Base-by-base conservation (phyloP, 2,797 vertebrate genomes). In the Acanthurus lineatus region DNA sequence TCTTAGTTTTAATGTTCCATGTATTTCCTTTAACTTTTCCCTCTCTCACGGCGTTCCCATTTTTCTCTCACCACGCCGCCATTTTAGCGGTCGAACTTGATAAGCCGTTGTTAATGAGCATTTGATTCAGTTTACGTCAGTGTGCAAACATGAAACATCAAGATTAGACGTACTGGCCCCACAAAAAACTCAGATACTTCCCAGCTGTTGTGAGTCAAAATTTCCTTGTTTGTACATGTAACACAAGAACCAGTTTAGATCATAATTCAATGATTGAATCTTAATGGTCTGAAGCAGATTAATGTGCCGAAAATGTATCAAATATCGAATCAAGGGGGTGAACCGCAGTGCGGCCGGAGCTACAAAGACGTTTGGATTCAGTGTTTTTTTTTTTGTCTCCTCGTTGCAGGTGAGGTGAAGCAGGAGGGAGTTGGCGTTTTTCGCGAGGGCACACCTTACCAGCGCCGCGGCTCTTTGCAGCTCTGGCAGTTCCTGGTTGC, bases 401-500 rank as follows among this genome's bases (percentile, higher is more conserved):
- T 61, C 1, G 3, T 12, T 44, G 77, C 91, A 98, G 97, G 96
- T 81, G 98, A 99, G 88, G 95, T 97, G 76, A 99, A 99, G 92
- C 98, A 98, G 90, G 98, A 99, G 72, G 95, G 91, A 0, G 91
- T 94, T 0, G 90, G 90, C 0, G 91, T 95, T 38, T 97, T 96
- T 83, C 95, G 96, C 4, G 98, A 99, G 73, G 97, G 97, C 0
- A 95, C 96, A 0, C 97, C 96, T 95, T 99, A 98, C 95, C 98
- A 99, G 93, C 96, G 98, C 42, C 95, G 98, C 0, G 98, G 98
- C 14, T 98, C 98, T 17, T 92, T 99, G 63, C 98, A 99, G 94
- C 96, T 99, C 77, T 99, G 98, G 98, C 98, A 99, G 84, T 99
- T 99, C 84, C 95, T 99, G 53, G 98, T 99, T 88, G 96, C 98